Evolutionary conservation across 2,113 vertebrate genomes (phyloP).

Genomic region (Semnornis frantzii): DNA sequence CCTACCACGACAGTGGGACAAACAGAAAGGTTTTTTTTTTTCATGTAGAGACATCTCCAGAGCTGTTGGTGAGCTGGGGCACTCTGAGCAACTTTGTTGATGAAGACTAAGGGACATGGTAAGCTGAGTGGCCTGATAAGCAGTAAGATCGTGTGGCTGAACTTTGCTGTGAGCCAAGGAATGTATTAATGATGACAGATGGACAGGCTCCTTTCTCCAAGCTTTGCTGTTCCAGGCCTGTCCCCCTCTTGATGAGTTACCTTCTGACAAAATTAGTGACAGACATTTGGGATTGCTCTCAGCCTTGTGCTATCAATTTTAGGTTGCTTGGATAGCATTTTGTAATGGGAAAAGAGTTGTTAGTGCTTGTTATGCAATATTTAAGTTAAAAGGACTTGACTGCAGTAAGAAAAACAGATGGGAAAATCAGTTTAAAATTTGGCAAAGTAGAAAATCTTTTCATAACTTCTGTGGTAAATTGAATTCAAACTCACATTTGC

Average conservation of each 20-base stretch:
- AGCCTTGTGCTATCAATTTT: not conserved
- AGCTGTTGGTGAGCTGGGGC: not conserved
- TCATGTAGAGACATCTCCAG: not conserved
- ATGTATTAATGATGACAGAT: not conserved
- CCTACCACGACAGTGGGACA: too few relatives aligned
- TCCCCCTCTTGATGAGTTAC: not conserved
- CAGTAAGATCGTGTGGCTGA: not conserved
- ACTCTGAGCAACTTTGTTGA: not conserved
- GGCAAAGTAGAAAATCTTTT: not conserved
- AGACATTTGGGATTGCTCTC: not conserved
- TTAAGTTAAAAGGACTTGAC: not conserved
- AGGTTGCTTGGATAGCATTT: not conserved
- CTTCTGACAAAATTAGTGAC: not conserved
- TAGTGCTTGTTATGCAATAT: not conserved
- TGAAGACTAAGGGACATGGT: not conserved
- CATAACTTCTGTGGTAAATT: not conserved
- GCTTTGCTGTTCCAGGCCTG: not conserved
- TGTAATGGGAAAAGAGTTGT: not conserved
- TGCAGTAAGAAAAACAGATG: not conserved
- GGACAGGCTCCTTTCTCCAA: not conserved
- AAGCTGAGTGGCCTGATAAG: not conserved
- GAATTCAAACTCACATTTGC: not conserved
- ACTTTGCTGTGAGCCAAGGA: not conserved
- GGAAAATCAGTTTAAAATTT: conserved; percentile 9
- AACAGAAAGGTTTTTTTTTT: not conserved